Conservation (phyloP, 2,888 invertebrate species). For the Diloba caeruleocephala region DNA sequence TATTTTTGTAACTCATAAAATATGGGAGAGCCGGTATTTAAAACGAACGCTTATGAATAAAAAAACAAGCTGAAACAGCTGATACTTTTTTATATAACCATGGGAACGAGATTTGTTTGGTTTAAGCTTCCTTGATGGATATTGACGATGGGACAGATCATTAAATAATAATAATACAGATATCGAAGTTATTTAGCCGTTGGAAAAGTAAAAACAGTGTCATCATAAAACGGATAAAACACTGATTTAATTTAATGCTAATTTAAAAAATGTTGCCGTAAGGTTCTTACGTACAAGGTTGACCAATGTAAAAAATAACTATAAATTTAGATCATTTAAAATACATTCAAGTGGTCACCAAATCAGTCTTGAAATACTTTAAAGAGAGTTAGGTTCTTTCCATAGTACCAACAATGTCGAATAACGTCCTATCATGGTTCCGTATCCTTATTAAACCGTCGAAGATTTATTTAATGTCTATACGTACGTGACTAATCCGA, state of each 20-base stretch:
- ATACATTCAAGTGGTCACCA: no score
- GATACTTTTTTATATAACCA: conserved; percentile 16
- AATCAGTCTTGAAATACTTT: neutral
- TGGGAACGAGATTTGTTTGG: conserved; percentile 21
- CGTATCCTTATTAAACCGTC: conserved; percentile 4
- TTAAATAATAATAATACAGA: neutral
- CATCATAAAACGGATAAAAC: neutral
- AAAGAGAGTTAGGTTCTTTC: no score
- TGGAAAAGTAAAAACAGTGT: neutral
- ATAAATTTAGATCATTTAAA: no score
- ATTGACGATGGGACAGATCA: neutral
- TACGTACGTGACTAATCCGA: conserved; percentile 29
- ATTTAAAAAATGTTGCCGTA: no score
- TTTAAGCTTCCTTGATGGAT: conserved; percentile 10
- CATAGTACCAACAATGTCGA: conserved; percentile 6
- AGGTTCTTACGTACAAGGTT: no score
- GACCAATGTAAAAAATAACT: no score
- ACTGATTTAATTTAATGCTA: no score
- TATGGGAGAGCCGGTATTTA: conserved; percentile 19
- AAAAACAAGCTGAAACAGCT: conserved; percentile 26
- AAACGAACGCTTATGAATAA: conserved; percentile 24
- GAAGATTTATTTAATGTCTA: conserved; percentile 21
- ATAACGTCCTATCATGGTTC: conserved; percentile 19
- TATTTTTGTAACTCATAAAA: conserved; percentile 41
- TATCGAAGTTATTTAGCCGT: neutral